phyloP scores from a whole-genome alignment of 2,113 vertebrate species.

The Pyrgilauda ruficollis region DNA sequence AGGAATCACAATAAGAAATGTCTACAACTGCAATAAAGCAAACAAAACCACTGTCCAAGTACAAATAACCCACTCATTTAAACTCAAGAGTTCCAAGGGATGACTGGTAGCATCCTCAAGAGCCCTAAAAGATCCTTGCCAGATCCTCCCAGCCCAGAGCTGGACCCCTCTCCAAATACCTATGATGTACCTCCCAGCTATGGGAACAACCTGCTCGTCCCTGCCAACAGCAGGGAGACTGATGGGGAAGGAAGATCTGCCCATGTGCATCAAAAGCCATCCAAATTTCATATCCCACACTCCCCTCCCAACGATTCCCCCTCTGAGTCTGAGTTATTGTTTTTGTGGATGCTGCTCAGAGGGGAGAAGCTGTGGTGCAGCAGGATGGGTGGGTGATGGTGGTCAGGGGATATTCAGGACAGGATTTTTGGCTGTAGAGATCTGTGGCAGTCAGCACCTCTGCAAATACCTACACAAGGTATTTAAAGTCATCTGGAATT shows the following conservation, averaged over 20 bases:
- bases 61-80: background rate
- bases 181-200: background rate
- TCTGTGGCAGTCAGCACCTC: background rate
- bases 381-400: background rate
- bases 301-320: background rate
- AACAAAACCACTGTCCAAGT: background rate
- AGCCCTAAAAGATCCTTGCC: background rate
- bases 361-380: background rate
- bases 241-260: background rate
- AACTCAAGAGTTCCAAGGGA: background rate
- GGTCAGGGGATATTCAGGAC: background rate
- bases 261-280: background rate
- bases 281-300: background rate
- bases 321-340: background rate
- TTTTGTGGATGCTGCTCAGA: background rate
- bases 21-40: background rate
- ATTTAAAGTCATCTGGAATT: conserved; percentile 15
- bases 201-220: background rate
- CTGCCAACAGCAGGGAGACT: background rate
- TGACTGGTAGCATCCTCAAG: background rate
- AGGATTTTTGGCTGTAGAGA: background rate
- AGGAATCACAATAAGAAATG: background rate
- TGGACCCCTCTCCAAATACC: background rate
- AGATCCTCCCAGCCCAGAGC: background rate
- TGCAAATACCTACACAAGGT: background rate